A percentile compares a stretch with the other conserved stretches of the same genome.
Conservation (phyloP, 2,113 vertebrate species). For the Antidorcas marsupialis region DNA sequence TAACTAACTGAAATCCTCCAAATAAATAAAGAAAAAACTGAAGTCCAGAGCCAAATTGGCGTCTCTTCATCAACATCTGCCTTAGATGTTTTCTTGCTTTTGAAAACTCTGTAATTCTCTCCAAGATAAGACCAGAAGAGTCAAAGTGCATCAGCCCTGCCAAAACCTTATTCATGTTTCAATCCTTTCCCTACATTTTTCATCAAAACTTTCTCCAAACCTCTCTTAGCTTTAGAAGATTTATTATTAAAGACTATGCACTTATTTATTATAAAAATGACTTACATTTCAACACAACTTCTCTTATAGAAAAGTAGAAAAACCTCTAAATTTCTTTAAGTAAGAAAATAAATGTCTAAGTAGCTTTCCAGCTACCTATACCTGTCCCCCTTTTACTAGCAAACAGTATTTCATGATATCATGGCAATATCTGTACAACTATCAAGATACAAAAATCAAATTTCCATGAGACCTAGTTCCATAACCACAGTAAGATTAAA, state of each 20-base stretch:
- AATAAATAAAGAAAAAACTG: slow-evolving; percentile 22
- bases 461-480: slow-evolving; percentile 34
- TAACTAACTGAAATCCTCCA: slow-evolving; percentile 21
- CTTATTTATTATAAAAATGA: slow-evolving; percentile 1
- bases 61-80: not conserved
- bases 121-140: not conserved
- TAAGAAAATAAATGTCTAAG: slow-evolving; percentile 25
- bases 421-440: not conserved
- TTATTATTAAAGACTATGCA: slow-evolving; percentile 34
- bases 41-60: not conserved
- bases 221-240: slow-evolving; percentile 7
- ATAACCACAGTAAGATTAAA: not conserved
- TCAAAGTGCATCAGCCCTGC: not conserved
- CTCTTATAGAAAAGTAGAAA: slow-evolving; percentile 27
- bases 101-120: slow-evolving; percentile 1
- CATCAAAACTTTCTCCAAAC: slow-evolving; percentile 16
- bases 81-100: slow-evolving; percentile 18
- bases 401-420: not conserved
- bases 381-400: not conserved
- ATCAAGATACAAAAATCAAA: slow-evolving; percentile 9
- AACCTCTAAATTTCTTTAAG: slow-evolving; percentile 17
- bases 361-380: slow-evolving; percentile 14
- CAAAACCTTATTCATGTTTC: slow-evolving; percentile 29
- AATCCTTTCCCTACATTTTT: slow-evolving; percentile 27
- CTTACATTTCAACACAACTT: slow-evolving; percentile 8